Evolutionary conservation across 2,888 invertebrate species (phyloP).

Genomic region (Arrhopalites spinosus): DNA sequence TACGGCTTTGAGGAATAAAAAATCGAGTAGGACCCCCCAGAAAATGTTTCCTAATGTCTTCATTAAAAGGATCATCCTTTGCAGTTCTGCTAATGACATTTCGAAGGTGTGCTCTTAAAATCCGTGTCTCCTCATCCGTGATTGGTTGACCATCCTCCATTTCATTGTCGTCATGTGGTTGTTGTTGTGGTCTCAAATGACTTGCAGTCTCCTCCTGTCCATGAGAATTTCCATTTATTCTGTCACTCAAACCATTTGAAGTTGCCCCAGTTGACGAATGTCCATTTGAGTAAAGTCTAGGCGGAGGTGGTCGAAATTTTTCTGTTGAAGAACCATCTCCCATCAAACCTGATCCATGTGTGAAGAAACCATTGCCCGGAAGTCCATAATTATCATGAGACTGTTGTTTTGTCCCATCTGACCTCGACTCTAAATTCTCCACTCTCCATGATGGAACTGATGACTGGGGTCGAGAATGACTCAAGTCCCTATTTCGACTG

Average conservation of each 20-base stretch:
- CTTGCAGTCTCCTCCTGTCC: neutral
- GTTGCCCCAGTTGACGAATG: neutral
- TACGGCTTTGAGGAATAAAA: slow-evolving; percentile 21
- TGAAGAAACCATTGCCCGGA: slow-evolving; percentile 5
- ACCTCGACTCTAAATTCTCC: neutral
- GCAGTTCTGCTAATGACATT: slow-evolving; percentile 16
- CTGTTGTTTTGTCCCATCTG: too few species aligned
- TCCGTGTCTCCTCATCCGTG: neutral
- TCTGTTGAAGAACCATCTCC: neutral
- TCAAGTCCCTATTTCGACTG: neutral
- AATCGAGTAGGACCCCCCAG: slow-evolving; percentile 22
- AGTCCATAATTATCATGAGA: neutral
- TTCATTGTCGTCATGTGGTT: neutral
- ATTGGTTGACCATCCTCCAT: slow-evolving; percentile 8
- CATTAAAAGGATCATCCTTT: neutral
- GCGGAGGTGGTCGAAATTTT: neutral
- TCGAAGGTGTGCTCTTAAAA: slow-evolving; percentile 10
- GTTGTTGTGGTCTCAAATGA: neutral
- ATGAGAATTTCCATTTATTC: neutral
- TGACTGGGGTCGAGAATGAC: neutral
- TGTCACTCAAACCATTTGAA: neutral
- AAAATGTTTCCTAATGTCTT: slow-evolving; percentile 24
- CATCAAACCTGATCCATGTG: neutral
- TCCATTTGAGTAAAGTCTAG: too few species aligned
- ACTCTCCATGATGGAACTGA: neutral